These are phyloP conservation scores for Drosophila atripex DNA, from an alignment of 2,888 invertebrate genomes.

Conservation along the genomic window DNA sequence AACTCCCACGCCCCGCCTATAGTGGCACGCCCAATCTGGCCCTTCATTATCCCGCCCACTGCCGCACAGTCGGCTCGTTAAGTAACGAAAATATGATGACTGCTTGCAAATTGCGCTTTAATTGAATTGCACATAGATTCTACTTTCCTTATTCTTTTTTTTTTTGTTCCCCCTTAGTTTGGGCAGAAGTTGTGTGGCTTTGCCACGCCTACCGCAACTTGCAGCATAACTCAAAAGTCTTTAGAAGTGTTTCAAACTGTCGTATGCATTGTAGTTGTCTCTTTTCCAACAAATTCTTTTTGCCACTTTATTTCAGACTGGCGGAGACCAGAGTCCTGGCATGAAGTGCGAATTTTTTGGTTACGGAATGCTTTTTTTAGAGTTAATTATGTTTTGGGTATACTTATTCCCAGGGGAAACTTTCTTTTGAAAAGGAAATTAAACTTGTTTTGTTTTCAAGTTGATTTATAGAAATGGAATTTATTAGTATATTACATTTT, in stretches of 20 bases:
- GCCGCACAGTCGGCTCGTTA: slow-evolving; percentile 53
- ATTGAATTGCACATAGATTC: slow-evolving; percentile 74
- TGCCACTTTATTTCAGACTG: slow-evolving; percentile 4
- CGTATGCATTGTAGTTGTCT: slow-evolving; percentile 64
- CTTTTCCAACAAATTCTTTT: slow-evolving; percentile 2
- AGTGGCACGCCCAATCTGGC: slow-evolving; percentile 9
- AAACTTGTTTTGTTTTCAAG: too few species aligned
- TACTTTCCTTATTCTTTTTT: slow-evolving; percentile 8
- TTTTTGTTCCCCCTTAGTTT: slow-evolving; percentile 1
- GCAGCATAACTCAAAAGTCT: slow-evolving; percentile 61
- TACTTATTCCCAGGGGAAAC: background rate
- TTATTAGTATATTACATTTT: too few species aligned
- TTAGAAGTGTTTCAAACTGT: slow-evolving; percentile 73
- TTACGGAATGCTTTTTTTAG: background rate
- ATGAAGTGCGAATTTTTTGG: background rate
- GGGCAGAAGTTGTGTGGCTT: slow-evolving; percentile 11
- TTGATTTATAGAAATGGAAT: too few species aligned
- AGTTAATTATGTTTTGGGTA: background rate
- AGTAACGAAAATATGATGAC: slow-evolving; percentile 68
- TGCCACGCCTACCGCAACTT: slow-evolving; percentile 44
- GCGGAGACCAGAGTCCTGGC: background rate
- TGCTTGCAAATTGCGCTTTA: slow-evolving; percentile 74
- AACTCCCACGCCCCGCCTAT: background rate
- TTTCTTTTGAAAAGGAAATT: background rate
- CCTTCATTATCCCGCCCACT: slow-evolving; percentile 17